Percentiles rank a stretch among this genome's conserved stretches.
phyloP scores from a whole-genome alignment of 2,113 vertebrate genomes.

The Nycticryphes semicollaris region DNA sequence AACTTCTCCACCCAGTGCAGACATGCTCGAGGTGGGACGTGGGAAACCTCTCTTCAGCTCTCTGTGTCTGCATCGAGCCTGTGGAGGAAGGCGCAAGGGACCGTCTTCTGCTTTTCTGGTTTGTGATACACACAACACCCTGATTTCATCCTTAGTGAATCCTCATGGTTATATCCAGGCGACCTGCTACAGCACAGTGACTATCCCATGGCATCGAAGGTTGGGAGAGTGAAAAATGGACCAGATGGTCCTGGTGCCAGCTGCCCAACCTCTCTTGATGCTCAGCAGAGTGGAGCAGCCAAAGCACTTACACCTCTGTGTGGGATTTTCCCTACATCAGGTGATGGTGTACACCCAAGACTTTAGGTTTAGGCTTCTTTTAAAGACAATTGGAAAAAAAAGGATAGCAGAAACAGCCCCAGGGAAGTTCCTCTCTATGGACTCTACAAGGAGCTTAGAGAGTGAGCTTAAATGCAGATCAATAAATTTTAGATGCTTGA shows the following conservation, averaged over 20 bases:
- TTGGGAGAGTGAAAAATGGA: neutral
- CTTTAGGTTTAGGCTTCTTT: neutral
- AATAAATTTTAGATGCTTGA: neutral
- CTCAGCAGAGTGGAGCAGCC: neutral
- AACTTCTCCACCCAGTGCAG: neutral
- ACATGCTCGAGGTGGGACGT: rapidly evolving
- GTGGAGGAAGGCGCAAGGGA: neutral
- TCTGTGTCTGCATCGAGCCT: neutral
- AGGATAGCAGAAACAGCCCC: rapidly evolving
- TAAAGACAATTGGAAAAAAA: neutral
- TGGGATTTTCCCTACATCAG: too few relatives aligned
- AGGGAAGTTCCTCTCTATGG: neutral
- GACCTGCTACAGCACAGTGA: neutral
- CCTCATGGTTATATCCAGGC: neutral
- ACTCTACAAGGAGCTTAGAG: neutral
- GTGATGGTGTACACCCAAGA: neutral
- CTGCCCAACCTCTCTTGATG: neutral
- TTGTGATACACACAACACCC: neutral
- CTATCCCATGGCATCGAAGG: neutral
- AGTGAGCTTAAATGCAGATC: neutral
- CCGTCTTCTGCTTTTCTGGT: neutral
- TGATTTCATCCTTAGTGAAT: neutral
- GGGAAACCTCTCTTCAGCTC: neutral
- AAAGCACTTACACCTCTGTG: rapidly evolving
- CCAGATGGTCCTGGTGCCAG: rapidly evolving